These are phyloP conservation scores for Sphaerophoria rueppellii DNA, from an alignment of 2,888 invertebrate genomes.

Conservation along the genomic window DNA sequence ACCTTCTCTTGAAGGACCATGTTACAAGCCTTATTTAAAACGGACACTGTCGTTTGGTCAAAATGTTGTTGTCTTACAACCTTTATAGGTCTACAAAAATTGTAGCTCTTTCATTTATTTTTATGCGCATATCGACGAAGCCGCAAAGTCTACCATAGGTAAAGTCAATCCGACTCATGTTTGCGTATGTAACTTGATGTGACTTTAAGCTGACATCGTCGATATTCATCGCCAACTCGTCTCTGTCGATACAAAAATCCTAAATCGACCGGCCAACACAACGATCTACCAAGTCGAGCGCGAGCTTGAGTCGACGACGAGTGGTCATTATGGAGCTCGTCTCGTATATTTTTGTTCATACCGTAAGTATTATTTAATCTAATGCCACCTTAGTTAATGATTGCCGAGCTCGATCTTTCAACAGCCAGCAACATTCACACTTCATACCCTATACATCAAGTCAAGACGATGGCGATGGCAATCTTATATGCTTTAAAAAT, in stretches of 20 bases:
- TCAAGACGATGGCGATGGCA: slow-evolving; percentile 10
- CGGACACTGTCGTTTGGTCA: no score
- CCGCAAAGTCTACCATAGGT: neutral
- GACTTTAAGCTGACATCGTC: slow-evolving; percentile 38
- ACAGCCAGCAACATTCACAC: slow-evolving; percentile 30
- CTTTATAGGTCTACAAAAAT: no score
- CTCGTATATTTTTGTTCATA: slow-evolving; percentile 40
- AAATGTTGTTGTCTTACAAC: no score
- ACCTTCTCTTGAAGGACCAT: no score
- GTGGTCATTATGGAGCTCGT: slow-evolving; percentile 59
- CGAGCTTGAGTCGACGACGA: slow-evolving; percentile 46
- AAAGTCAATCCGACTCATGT: slow-evolving; percentile 22
- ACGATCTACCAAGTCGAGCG: slow-evolving; percentile 5
- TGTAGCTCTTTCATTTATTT: neutral
- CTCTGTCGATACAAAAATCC: neutral
- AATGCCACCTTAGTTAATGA: slow-evolving; percentile 20
- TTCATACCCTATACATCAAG: neutral
- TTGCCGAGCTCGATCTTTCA: slow-evolving; percentile 21
- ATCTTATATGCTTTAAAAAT: slow-evolving; percentile 24
- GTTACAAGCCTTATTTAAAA: no score
- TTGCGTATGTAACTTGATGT: slow-evolving; percentile 66
- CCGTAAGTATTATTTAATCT: slow-evolving; percentile 31
- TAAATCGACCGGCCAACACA: neutral
- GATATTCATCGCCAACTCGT: neutral
- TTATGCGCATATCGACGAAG: neutral